These are phyloP conservation scores for Eurypyga helias DNA, from an alignment of 2,113 vertebrate genomes.

Conservation along the genomic window DNA sequence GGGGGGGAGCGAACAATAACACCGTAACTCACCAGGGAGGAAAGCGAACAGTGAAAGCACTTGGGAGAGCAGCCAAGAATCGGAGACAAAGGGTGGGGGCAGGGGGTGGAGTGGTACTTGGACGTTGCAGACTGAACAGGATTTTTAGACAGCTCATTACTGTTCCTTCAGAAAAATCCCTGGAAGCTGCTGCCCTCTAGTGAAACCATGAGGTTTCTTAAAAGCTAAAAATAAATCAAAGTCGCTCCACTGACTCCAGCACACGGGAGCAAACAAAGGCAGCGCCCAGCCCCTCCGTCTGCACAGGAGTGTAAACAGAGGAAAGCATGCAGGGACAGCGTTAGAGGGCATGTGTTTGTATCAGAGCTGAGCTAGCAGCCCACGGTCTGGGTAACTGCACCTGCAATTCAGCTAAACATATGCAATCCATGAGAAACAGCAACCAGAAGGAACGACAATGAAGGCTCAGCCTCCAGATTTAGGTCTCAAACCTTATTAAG, in stretches of 20 bases:
- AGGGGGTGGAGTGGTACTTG: not conserved
- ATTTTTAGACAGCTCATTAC: not conserved
- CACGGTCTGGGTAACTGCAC: not conserved
- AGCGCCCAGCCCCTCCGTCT: not conserved
- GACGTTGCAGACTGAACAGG: not conserved
- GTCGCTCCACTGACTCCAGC: not conserved
- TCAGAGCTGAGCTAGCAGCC: not conserved
- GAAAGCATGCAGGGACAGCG: fast-evolving
- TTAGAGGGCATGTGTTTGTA: not conserved
- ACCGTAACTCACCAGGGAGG: not conserved
- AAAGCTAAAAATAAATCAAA: not conserved
- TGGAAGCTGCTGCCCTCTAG: constrained; percentile 46
- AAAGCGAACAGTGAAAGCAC: not conserved
- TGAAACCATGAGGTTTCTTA: not conserved
- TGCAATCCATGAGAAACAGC: fast-evolving
- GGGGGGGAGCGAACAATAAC: not conserved
- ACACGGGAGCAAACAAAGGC: not conserved
- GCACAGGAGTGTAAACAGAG: not conserved
- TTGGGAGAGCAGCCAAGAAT: not conserved
- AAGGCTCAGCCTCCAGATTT: not conserved
- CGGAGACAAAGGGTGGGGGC: not conserved
- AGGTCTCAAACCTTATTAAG: not conserved
- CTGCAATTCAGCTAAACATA: not conserved
- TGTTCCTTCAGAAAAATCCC: not conserved
- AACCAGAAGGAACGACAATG: not conserved